Evolutionary conservation across 2,113 vertebrate genomes (phyloP), one percentile per base, ranked within the genome.

Genomic region (Himantopus leucocephalus): DNA sequence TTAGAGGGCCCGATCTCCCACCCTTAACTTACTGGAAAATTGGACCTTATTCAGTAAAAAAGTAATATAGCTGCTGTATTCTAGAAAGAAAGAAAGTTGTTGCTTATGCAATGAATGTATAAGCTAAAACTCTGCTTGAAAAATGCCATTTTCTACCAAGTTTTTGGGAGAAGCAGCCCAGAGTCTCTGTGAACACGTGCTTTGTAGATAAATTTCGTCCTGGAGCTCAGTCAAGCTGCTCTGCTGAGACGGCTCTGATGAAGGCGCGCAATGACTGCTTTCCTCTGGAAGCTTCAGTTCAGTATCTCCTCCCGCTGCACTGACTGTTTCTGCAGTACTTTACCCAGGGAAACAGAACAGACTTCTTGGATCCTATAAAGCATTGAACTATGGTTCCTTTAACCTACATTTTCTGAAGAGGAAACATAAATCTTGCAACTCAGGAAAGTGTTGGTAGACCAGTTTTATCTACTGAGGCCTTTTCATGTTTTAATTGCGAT

Each of bases 21-120:
- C 53, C 55, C 5, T 37, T 8, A 48, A 23, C 27, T 53, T 50
- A 11, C 23, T 6, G 14, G n/a, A 8, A 32, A 29, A 45, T 41
- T 35, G 15, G 34, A 35, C 6, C 35, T 64, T 32, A 12, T 13
- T 41, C 26, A 53, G 29, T 32, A 24, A 58, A 34, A 64, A 14
- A 14, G 8, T 27, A 27, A 18, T 11, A 4, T 3, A 59, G 55
- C 43, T 32, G 30, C 48, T 53, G 7, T 24, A 17, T 75, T 50
- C 53, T 52, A 8, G 18, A 64, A 32, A 24, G 4, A 29, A 37
- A 37, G 37, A 37, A 67, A 50, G 53, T n/a, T 68, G 56, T 29
- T 39, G 22, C 24, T 47, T 39, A 6, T 29, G n/a, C 43, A 15
- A 9, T 8, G 16, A 48, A 21, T 0, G 0, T 19, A 3, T 8